Conservation (phyloP, 2,113 vertebrate genomes). For the Psammodynastes pulverulentus region DNA sequence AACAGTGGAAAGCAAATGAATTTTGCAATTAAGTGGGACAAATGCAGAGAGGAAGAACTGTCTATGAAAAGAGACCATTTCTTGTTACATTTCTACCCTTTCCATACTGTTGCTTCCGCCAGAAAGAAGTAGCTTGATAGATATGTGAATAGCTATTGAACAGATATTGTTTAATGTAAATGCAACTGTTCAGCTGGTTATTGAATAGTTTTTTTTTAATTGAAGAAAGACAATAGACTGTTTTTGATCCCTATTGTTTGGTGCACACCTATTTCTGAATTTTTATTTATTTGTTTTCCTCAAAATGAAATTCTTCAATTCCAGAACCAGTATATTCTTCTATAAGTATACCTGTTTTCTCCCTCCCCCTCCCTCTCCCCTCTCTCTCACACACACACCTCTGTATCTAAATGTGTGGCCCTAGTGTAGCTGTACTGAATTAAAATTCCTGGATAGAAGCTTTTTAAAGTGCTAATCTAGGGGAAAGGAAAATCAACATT, state of each 20-base stretch:
- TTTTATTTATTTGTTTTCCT: conserved; percentile 36
- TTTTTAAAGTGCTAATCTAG: conserved; percentile 53
- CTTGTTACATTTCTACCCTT: background rate
- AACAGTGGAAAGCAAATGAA: background rate
- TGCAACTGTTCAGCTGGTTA: conserved; percentile 14
- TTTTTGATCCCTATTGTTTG: background rate
- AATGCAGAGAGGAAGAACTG: background rate
- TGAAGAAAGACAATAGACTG: conserved; percentile 47
- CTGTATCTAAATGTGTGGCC: background rate
- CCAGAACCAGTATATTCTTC: conserved; percentile 32
- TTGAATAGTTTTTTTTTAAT: conserved; percentile 40
- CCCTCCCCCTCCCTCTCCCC: background rate
- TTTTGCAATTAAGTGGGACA: background rate
- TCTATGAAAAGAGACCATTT: background rate
- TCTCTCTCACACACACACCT: background rate
- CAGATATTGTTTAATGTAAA: background rate
- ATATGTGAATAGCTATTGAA: background rate
- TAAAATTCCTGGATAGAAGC: conserved; percentile 45
- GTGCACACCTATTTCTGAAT: conserved; percentile 35
- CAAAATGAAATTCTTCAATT: conserved; percentile 45
- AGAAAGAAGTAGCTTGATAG: background rate
- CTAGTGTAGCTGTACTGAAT: conserved; percentile 4
- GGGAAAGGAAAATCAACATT: conserved; percentile 59
- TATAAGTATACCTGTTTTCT: conserved; percentile 27
- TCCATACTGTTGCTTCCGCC: background rate